Evolutionary conservation across 2,888 invertebrate genomes (phyloP).

Genomic region (Cylloceria caligata): DNA sequence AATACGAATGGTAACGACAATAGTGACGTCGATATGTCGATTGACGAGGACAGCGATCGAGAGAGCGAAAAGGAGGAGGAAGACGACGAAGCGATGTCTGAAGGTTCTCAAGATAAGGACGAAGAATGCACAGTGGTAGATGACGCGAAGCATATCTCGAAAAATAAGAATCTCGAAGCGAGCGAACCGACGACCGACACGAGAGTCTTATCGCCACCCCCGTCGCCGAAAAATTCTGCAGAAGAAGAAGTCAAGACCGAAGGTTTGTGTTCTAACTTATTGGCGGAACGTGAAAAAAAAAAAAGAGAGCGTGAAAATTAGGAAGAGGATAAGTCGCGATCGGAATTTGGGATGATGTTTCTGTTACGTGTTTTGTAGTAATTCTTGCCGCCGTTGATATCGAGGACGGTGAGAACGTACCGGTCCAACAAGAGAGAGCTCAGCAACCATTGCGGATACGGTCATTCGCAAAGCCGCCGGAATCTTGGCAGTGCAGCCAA

Average conservation of each 20-base stretch:
- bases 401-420: slow-evolving; percentile 40
- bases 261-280: slow-evolving; percentile 57
- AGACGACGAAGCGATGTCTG: slow-evolving; percentile 1
- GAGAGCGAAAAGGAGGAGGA: slow-evolving; percentile 24
- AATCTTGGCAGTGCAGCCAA: slow-evolving; percentile 76
- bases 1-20: slow-evolving; percentile 12
- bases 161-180: neutral
- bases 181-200: neutral
- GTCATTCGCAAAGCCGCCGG: slow-evolving; percentile 80
- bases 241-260: slow-evolving; percentile 44
- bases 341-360: slow-evolving; percentile 19
- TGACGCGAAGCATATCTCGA: neutral
- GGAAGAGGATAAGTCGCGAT: slow-evolving; percentile 1
- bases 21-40: slow-evolving; percentile 46
- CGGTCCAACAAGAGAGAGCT: slow-evolving; percentile 6
- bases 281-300: slow-evolving; percentile 27
- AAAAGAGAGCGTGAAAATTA: slow-evolving; percentile 27
- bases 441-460: slow-evolving; percentile 75
- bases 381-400: slow-evolving; percentile 35
- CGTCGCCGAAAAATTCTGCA: slow-evolving; percentile 51
- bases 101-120: neutral
- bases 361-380: slow-evolving; percentile 52
- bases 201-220: neutral
- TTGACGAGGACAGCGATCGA: slow-evolving; percentile 53
- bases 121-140: neutral